A percentile compares a stretch with the other conserved stretches of the same genome.
These are phyloP conservation scores for Aphis craccivora DNA, from an alignment of 1,140 invertebrate species.

Conservation along the genomic window DNA sequence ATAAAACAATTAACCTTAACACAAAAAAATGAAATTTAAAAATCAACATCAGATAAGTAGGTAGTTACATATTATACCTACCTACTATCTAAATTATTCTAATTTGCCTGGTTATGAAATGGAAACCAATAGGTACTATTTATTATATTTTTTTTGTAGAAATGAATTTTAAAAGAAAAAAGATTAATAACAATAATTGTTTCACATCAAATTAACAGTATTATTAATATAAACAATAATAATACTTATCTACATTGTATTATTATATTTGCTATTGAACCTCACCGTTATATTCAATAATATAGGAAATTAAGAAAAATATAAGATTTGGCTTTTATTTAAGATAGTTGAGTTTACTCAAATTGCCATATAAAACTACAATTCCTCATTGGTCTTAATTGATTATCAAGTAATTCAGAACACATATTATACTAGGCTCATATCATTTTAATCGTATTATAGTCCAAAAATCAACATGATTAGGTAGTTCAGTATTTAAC, in stretches of 20 bases:
- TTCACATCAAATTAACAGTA: background rate
- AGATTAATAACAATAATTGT: background rate
- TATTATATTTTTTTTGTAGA: background rate
- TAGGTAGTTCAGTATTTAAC: too few species aligned
- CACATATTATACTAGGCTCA: background rate
- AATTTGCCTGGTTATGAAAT: background rate
- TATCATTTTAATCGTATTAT: background rate
- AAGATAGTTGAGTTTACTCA: background rate
- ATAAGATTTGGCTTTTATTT: background rate
- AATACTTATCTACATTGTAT: too few species aligned
- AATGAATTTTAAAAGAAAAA: background rate
- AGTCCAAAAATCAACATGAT: background rate
- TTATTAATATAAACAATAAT: too few species aligned
- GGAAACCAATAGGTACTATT: background rate
- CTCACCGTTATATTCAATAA: background rate
- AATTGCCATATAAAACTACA: background rate
- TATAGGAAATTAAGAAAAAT: background rate
- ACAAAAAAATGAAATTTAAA: background rate
- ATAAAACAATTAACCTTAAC: background rate
- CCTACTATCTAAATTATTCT: background rate
- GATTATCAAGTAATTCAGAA: background rate
- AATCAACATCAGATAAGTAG: background rate
- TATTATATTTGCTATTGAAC: too few species aligned
- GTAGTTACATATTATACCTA: background rate
- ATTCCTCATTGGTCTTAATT: background rate